Conservation (phyloP, 2,113 vertebrate species). For the Pavo muticus region DNA sequence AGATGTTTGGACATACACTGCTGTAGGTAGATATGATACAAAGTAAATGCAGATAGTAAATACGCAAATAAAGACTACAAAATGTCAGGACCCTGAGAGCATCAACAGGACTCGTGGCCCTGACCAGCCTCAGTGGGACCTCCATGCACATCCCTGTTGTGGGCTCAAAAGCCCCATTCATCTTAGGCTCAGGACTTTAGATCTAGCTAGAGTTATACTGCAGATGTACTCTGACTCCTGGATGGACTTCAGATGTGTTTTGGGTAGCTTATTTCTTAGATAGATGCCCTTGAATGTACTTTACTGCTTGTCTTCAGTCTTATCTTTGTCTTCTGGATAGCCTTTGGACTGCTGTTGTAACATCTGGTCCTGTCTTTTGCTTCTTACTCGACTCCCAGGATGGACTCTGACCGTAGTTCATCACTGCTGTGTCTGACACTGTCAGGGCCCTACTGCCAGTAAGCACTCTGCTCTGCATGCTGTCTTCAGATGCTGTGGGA, state of each 20-base stretch:
- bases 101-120: neutral
- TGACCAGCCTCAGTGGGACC: neutral
- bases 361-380: neutral
- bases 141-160: accelerated
- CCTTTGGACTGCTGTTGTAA: neutral
- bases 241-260: neutral
- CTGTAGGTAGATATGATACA: neutral
- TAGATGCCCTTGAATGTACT: neutral
- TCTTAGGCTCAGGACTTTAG: neutral
- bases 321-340: neutral
- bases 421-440: neutral
- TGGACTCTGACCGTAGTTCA: neutral
- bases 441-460: neutral
- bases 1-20: neutral
- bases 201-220: neutral
- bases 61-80: neutral
- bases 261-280: neutral
- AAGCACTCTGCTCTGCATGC: neutral
- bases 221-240: neutral
- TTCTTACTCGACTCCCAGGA: neutral
- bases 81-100: neutral
- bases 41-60: neutral
- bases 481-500: neutral
- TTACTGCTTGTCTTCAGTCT: neutral
- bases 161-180: neutral